Evolutionary conservation across 1,140 invertebrate species (phyloP), one percentile per base, ranked within the genome.

Genomic region (Rhagoletis pomonella): DNA sequence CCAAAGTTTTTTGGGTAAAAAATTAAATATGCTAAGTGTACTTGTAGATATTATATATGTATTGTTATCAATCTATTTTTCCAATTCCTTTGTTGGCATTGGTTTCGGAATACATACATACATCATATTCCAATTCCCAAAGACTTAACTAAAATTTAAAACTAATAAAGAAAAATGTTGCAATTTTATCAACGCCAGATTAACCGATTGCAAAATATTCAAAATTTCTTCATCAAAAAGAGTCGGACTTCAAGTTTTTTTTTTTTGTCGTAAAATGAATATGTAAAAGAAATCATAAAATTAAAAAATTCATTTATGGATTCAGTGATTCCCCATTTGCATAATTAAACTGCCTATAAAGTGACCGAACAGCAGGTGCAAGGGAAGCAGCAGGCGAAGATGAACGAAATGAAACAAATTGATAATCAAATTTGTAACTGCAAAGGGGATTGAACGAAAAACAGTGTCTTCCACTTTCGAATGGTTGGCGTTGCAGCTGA

Each of bases 301-400:
- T 62, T 17, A 62, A 17, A 17, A 85, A 85, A 29, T 3, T 10
- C 29, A 19, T 9, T 86, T 4, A 55, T 84, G 90, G 90, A 91
- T 90, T 91, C 90, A 91, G 90, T 91, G 87, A 90, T 91, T 91
- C 91, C 90, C 90, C 91, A 90, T 91, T 91, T 91, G 90, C 90
- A 91, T 91, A 91, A 91, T 91, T 90, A 89, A 91, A 90, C 90
- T 90, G 90, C 90, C 90, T 91, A 91, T 88, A 87, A 89, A 89
- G 65, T 12, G 87, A 55, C 50, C 10, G 10, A 55, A 55, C 2
- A 55, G 50, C 50, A 2, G 10, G 50, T 7, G 10, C 5, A 55
- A 10, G 50, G 50, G 50, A 10, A 3, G 10, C 4, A 55, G 4
- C 9, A 0, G 12, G 1, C 4, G 17, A 62, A n/a, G 1, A n/a